Conservation (phyloP, 1,140 invertebrate species). For the Listronotus oregonensis region DNA sequence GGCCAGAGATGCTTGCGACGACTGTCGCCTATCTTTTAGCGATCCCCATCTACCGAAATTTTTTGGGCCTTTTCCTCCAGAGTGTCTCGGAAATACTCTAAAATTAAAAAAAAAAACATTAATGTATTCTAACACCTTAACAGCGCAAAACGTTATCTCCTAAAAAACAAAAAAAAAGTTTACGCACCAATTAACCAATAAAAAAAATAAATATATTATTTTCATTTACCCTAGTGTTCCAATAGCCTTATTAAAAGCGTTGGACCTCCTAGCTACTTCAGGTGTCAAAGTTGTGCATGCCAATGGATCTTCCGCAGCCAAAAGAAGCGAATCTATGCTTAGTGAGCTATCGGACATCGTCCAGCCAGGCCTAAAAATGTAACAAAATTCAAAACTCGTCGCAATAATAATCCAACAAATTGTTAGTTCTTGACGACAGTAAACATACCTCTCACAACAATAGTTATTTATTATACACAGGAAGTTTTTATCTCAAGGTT, state of each 20-base stretch:
- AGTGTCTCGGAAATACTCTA: conserved; percentile 65
- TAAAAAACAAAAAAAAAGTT: no score
- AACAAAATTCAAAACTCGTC: no score
- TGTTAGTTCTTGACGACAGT: no score
- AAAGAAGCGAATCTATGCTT: conserved; percentile 82
- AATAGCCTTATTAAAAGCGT: conserved; percentile 75
- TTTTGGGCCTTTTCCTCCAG: conserved; percentile 72
- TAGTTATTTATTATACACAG: no score
- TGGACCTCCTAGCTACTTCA: conserved; percentile 63
- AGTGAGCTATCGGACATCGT: conserved; percentile 81
- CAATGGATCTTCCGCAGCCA: conserved; percentile 66
- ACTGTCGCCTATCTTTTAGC: conserved; percentile 72
- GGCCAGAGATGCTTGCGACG: conserved; percentile 68
- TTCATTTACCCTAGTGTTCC: conserved; percentile 72
- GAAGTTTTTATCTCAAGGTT: no score
- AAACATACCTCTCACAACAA: no score
- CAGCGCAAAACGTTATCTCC: no score
- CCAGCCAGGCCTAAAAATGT: conserved; percentile 61
- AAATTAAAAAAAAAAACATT: conserved; percentile 18
- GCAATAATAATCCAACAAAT: no score
- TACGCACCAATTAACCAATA: no score
- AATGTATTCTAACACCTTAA: no score
- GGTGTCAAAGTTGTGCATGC: conserved; percentile 59
- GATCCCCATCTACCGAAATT: conserved; percentile 78
- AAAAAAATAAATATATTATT: no score